A percentile compares a stretch with the other conserved stretches of the same genome.
These are phyloP conservation scores for Mercenaria mercenaria DNA, from an alignment of 1,140 invertebrate species.

Conservation along the genomic window DNA sequence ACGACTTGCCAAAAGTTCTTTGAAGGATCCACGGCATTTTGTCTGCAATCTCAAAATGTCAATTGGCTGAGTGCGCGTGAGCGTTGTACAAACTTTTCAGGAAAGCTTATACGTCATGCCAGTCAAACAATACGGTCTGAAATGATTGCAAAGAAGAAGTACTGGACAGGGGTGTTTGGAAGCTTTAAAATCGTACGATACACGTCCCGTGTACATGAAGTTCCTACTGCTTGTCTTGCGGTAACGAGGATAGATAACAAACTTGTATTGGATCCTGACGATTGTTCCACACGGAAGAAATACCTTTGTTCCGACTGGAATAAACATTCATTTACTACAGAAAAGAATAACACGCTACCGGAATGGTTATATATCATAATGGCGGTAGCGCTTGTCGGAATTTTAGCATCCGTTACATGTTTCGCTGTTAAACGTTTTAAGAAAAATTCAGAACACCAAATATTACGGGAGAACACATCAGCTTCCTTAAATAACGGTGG, in stretches of 20 bases:
- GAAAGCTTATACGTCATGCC: too few species aligned
- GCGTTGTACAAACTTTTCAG: too few species aligned
- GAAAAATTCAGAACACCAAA: not conserved
- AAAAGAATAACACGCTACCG: not conserved
- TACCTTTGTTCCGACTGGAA: not conserved
- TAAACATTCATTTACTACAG: not conserved
- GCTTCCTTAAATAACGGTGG: not conserved
- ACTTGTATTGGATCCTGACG: not conserved
- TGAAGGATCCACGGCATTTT: not conserved
- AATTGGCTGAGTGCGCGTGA: too few species aligned
- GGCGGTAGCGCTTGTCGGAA: not conserved
- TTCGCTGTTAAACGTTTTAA: not conserved
- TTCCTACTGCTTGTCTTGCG: not conserved
- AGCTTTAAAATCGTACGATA: not conserved
- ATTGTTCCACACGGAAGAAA: not conserved
- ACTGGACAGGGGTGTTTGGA: not conserved
- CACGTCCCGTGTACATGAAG: not conserved
- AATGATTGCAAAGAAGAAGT: too few species aligned
- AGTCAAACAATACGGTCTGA: too few species aligned
- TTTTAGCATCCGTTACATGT: not conserved
- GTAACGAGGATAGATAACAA: not conserved
- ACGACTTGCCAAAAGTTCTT: not conserved
- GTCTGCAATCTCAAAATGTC: too few species aligned
- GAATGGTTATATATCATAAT: not conserved
- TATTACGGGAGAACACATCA: not conserved